These are phyloP conservation scores for Cotesia congregata DNA, from an alignment of 2,888 invertebrate genomes.

Conservation along the genomic window DNA sequence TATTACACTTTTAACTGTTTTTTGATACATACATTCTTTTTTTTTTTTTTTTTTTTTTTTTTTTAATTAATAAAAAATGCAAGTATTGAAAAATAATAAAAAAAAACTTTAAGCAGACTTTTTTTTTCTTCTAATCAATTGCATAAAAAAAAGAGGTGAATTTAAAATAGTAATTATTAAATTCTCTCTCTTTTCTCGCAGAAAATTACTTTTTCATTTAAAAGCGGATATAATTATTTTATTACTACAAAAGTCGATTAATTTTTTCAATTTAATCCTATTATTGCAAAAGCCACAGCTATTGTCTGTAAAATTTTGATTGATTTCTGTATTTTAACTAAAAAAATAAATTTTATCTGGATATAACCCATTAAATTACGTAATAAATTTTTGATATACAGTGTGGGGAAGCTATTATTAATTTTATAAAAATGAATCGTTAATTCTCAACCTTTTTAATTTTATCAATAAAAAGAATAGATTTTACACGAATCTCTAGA, in stretches of 20 bases:
- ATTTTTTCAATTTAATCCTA: neutral
- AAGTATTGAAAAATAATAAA: neutral
- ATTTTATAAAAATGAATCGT: no score
- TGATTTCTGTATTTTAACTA: no score
- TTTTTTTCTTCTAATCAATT: conserved; percentile 3
- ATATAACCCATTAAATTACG: no score
- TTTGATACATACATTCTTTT: neutral
- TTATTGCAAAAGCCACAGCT: no score
- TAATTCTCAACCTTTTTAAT: neutral
- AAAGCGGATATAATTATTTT: conserved; percentile 14
- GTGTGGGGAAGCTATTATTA: no score
- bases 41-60: neutral
- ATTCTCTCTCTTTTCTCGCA: conserved; percentile 15
- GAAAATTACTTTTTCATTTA: conserved; percentile 18
- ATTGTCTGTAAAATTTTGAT: no score
- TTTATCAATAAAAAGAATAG: neutral
- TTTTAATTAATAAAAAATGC: neutral
- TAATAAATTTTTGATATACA: no score
- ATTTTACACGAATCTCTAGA: conserved; percentile 22
- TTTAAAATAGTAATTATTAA: neutral
- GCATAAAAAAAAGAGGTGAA: neutral
- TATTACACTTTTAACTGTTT: conserved; percentile 1
- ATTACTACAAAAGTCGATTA: conserved; percentile 23
- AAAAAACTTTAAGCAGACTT: neutral
- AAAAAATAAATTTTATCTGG: no score